Conservation (phyloP, 2,797 vertebrate species). For the Graptemys geographica region DNA sequence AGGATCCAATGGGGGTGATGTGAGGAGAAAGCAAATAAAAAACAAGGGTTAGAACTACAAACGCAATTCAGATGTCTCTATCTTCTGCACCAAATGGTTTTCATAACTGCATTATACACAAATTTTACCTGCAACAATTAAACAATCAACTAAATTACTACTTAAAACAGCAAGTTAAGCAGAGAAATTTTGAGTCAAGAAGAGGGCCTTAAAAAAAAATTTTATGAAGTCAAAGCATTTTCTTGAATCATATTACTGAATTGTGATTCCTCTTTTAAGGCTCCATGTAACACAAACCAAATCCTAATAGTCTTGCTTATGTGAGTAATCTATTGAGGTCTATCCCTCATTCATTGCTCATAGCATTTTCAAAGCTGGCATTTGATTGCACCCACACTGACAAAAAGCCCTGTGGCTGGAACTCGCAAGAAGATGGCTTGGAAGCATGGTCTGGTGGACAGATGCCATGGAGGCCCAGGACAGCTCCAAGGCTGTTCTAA, state of each 20-base stretch:
- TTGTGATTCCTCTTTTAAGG: not conserved
- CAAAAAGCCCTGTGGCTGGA: not conserved
- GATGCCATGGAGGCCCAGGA: fast-evolving
- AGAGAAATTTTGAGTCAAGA: not conserved
- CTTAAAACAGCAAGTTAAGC: not conserved
- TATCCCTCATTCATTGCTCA: not conserved
- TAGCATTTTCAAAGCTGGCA: not conserved
- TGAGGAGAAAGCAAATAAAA: fast-evolving
- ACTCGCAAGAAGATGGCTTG: not conserved
- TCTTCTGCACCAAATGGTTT: not conserved
- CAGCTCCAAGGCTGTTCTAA: not conserved
- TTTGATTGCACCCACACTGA: not conserved
- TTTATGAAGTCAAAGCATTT: not conserved
- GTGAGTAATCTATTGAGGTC: not conserved
- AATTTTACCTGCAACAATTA: not conserved
- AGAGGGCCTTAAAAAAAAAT: not conserved
- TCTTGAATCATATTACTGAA: not conserved
- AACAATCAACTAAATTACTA: not conserved
- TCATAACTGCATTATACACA: not conserved
- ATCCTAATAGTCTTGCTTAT: not conserved
- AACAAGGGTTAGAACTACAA: not conserved
- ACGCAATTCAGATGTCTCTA: not conserved
- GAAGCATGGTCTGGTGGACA: not conserved
- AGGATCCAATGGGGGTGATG: not conserved
- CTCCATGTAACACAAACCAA: not conserved